Evolutionary conservation across 2,113 vertebrate genomes (phyloP).

Genomic region (Thymallus thymallus): DNA sequence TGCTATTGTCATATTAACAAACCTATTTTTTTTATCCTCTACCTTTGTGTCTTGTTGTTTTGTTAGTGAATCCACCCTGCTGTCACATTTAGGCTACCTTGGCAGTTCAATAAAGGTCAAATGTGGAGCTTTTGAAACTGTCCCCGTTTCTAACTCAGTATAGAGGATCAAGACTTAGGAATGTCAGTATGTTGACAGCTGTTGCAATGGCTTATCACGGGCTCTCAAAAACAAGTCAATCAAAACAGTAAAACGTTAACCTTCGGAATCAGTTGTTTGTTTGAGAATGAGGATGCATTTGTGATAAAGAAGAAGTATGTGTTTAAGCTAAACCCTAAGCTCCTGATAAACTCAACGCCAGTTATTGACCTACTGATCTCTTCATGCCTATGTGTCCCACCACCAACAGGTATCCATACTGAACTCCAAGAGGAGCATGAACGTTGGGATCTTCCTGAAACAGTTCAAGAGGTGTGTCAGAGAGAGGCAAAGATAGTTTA

Average conservation of each 20-base stretch:
- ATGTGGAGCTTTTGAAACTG: not conserved
- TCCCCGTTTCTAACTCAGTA: not conserved
- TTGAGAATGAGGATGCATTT: no score
- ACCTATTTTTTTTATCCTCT: not conserved
- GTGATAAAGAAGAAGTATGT: no score
- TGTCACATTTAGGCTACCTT: not conserved
- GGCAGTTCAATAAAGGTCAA: not conserved
- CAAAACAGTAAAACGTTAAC: constrained; percentile 40
- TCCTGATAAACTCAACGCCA: no score
- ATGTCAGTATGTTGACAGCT: not conserved
- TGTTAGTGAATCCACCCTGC: not conserved
- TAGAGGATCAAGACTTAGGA: not conserved
- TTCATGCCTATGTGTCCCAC: not conserved
- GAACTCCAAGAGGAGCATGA: constrained; percentile 77
- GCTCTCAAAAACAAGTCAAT: constrained; percentile 34
- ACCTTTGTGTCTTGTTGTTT: not conserved
- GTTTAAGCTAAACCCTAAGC: no score
- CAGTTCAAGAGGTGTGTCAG: constrained; percentile 72
- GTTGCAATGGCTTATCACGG: constrained; percentile 26
- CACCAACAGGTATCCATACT: constrained; percentile 68
- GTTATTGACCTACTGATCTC: not conserved
- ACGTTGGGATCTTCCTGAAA: constrained; percentile 75
- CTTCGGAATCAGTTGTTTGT: constrained; percentile 45
- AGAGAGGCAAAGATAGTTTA: no score
- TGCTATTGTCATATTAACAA: no score